Base-by-base conservation (phyloP, 2,888 invertebrate genomes). In the Torymus tubicola region DNA sequence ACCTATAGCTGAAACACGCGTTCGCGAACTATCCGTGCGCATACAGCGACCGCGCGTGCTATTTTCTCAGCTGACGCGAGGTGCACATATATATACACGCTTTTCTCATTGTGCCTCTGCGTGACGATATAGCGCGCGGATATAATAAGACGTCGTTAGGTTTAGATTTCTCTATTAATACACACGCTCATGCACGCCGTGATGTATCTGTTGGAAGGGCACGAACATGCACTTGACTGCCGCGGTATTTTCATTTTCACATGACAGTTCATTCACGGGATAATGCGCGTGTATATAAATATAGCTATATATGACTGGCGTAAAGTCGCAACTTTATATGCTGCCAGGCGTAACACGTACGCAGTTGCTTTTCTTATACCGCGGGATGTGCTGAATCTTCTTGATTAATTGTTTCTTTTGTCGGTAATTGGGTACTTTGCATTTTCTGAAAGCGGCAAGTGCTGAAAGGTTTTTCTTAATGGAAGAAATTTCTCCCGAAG, bases 91-190 rank as follows among this genome's bases (percentile, higher is more conserved):
- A 16, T 21, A 21, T 2, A 14, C 58, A 16, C 31, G 58, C 31
- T 74, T 80, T 74, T 80, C 63, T 57, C 69, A 69, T 61, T 73
- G 73, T 64, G 21, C 21, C 11, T 18, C 63, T 18, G 18, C 52
- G 57, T 53, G 64, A 68, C 72, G 53, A 55, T 8, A 55, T 16
- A 14, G 42, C 18, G 53, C 5, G 8, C 42, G 42, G 42, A 42
- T 42, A 31, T 60, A 75, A 74, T 67, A 18, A 57, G 50, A 21
- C 14, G 57, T 12, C 58, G 42, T 63, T 72, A 18, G 42, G 18
- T 68, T 81, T 58, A 50, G 64, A 75, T 77, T 81, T 77, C 77
- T 72, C 72, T 50, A 72, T 67, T 72, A 81, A 72, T 73, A 24
- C 42, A 42, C 42, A 8, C 42, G 21, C 21, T 21, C 10, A 8